Conservation (phyloP, 2,888 invertebrate genomes). For the Rotaria macrura region DNA sequence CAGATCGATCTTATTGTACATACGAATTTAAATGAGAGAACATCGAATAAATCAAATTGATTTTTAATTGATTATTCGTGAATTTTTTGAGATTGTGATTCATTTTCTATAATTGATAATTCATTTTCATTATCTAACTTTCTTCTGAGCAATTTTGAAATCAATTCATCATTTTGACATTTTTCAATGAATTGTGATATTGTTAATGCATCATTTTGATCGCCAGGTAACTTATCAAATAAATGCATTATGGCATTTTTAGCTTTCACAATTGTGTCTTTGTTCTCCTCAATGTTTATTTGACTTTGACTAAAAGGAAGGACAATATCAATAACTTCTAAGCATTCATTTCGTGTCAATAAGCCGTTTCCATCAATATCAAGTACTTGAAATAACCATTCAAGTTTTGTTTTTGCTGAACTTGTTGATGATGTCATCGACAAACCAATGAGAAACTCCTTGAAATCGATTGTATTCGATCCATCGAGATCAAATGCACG, state of each 20-base stretch:
- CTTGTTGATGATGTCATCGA: background rate
- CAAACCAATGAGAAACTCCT: conserved; percentile 12
- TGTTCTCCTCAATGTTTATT: background rate
- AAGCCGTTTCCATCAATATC: conserved; percentile 12
- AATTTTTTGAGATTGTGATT: too few relatives aligned
- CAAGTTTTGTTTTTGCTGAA: background rate
- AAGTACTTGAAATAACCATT: background rate
- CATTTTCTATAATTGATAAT: background rate
- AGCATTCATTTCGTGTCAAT: background rate
- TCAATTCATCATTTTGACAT: background rate
- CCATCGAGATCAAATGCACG: background rate
- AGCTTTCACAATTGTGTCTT: background rate
- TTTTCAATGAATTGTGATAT: background rate
- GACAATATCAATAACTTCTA: background rate
- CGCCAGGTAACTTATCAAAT: background rate
- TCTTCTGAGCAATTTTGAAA: background rate
- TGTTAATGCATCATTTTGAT: background rate
- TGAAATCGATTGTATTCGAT: background rate
- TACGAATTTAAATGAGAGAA: too few relatives aligned
- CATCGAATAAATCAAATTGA: too few relatives aligned
- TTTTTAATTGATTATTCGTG: too few relatives aligned
- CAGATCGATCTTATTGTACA: too few relatives aligned
- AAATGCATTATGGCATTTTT: background rate
- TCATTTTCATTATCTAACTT: background rate
- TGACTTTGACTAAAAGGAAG: background rate